Base-by-base conservation (phyloP, 2,113 vertebrate species). In the Oncorhynchus gorbuscha region DNA sequence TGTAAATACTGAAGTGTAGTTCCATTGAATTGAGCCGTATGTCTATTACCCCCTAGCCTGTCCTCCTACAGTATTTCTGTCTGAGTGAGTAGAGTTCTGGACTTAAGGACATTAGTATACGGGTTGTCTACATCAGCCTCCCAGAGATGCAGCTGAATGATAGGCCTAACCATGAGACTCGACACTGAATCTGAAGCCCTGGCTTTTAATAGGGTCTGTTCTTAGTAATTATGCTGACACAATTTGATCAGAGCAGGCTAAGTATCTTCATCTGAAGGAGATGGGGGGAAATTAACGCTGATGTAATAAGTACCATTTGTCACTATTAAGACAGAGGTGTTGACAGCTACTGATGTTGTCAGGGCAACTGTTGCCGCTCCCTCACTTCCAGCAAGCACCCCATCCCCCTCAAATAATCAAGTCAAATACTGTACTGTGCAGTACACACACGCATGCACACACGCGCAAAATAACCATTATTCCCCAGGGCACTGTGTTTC, bases 291-390 rank as follows among this genome's bases (percentile, higher is more conserved):
- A 96, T 97, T 95, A 97, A 95, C 93, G 91, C 95, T 95, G 94
- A 95, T 96, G 95, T 95, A 95, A 94, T 96, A 97, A 96, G 95
- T 92, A 92, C 93, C 94, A 95, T 97, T 95, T 95, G 95, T 97
- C 97, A 96, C 95, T 88, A 92, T 95, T 95, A 95, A 88, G 91
- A 91, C 83, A 86, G 92, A 95, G 93, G 94, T 95, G 95, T 94
- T 96, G 95, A 95, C 94, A 95, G 94, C 69, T 88, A 79, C 90
- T 84, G 86, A 81, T 58, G 92, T 97, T 93, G 92, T 94, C 76
- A 72, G 91, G 93, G 94, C 89, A 95, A 96, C 90, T 85, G 88
- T 87, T 88, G 88, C 83, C 74, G 77, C 88, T 86, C 87, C 89
- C 86, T 76, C 71, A 83, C 89, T 88, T 88, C 84, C 18, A 45